A percentile compares a stretch with the other conserved stretches of the same genome.
phyloP scores from a whole-genome alignment of 2,888 invertebrate genomes.

The Agonopterix alstromeriana region DNA sequence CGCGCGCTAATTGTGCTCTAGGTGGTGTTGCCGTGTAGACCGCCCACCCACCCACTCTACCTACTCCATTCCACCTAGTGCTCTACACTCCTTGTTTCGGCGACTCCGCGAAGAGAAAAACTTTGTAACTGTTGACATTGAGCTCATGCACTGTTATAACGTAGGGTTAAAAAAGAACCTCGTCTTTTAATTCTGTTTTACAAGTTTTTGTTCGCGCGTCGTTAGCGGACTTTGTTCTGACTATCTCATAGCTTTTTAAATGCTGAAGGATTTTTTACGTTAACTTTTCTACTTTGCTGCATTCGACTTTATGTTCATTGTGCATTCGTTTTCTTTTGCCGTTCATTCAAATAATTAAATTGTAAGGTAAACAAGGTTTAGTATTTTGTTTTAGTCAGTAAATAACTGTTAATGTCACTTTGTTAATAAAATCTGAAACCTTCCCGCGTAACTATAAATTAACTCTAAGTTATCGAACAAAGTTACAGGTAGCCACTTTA shows the following conservation, averaged over 20 bases:
- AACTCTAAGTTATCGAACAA: not conserved
- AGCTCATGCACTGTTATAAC: conserved; percentile 31
- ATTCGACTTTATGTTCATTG: no score
- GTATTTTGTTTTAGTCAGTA: no score
- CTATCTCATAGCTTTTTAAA: conserved; percentile 5
- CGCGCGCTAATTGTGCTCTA: conserved; percentile 72
- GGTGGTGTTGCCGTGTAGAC: conserved; percentile 14
- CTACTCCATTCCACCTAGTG: conserved; percentile 28
- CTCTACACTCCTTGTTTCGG: conserved; percentile 44
- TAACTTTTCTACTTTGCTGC: not conserved
- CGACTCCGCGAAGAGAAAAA: conserved; percentile 41
- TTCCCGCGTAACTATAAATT: no score
- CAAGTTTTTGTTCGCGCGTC: conserved; percentile 21
- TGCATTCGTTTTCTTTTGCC: no score
- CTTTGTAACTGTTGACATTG: conserved; percentile 64
- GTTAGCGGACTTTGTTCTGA: conserved; percentile 20
- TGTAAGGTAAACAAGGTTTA: no score
- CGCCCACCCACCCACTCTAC: conserved; percentile 9
- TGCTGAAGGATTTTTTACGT: conserved; percentile 1
- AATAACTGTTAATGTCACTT: no score
- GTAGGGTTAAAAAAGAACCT: conserved; percentile 22
- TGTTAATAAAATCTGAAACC: no score
- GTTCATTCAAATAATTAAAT: no score
- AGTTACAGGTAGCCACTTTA: conserved; percentile 8
- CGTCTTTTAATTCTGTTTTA: conserved; percentile 24